A percentile compares a stretch with the other conserved stretches of the same genome.
These are phyloP conservation scores for Auanema freiburgensis DNA, from an alignment of 2,888 invertebrate genomes.

Conservation along the genomic window DNA sequence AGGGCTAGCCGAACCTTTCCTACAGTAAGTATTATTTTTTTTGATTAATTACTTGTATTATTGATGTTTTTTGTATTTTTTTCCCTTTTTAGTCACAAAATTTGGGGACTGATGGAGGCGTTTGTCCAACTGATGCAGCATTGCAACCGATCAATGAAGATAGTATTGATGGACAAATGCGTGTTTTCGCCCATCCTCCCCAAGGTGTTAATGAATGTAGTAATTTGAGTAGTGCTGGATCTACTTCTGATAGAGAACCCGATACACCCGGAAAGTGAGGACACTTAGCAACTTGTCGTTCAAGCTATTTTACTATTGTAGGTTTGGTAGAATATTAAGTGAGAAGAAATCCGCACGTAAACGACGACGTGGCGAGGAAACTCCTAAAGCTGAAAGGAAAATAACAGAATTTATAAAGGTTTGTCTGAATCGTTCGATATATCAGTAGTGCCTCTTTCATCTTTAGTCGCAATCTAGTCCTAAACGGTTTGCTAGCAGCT, in stretches of 20 bases:
- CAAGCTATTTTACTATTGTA: not conserved
- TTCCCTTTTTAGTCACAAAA: not conserved
- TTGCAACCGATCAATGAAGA: conserved; percentile 23
- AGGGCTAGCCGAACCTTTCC: conserved; percentile 30
- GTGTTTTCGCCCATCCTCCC: conserved; percentile 11
- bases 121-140: conserved; percentile 15
- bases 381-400: conserved; percentile 45
- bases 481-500: conserved; percentile 12
- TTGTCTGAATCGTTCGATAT: not conserved
- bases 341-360: conserved; percentile 41
- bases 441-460: not conserved
- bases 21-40: conserved; percentile 26
- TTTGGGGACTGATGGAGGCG: not conserved
- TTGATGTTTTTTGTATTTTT: not conserved
- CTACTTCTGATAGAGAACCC: conserved; percentile 40
- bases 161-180: conserved; percentile 21
- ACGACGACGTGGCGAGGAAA: conserved; percentile 35
- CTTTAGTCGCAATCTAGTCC: conserved; percentile 17
- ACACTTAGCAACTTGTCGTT: not conserved
- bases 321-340: conserved; percentile 1
- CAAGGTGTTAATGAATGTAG: conserved; percentile 36
- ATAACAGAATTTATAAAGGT: conserved; percentile 42
- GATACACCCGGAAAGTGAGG: conserved; percentile 37
- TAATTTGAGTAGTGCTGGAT: conserved; percentile 51
- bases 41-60: not conserved